Evolutionary conservation across 2,797 vertebrate species (phyloP).

Genomic region (Carapus acus): DNA sequence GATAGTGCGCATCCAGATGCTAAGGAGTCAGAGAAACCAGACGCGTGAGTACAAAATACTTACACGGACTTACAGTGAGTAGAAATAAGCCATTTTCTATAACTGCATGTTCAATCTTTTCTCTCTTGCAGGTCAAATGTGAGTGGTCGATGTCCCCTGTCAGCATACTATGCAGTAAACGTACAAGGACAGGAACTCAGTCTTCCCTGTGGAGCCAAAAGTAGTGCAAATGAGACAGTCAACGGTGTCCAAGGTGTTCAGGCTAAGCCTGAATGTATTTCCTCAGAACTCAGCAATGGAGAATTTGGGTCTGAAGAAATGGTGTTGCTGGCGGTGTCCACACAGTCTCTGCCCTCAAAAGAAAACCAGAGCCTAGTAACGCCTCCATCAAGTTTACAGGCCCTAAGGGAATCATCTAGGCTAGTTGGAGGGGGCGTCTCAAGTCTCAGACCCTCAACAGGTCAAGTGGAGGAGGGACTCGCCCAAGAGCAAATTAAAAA

Average conservation of each 20-base stretch:
- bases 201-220: not conserved
- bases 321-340: not conserved
- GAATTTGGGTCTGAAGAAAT: constrained; percentile 1
- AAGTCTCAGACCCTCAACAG: not conserved
- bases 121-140: constrained; percentile 27
- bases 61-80: not conserved
- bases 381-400: not conserved
- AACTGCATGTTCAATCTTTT: not conserved
- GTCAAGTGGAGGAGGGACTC: not conserved
- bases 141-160: constrained; percentile 1
- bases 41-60: constrained; percentile 25
- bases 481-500: not conserved
- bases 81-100: not conserved
- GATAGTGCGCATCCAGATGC: not conserved
- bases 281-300: not conserved
- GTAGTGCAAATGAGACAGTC: not conserved
- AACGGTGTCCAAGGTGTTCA: not conserved
- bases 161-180: not conserved
- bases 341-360: constrained; percentile 6
- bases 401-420: not conserved
- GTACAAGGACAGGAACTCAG: not conserved
- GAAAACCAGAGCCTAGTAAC: not conserved
- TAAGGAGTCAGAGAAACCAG: not conserved
- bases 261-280: not conserved
- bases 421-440: not conserved